A percentile compares a stretch with the other conserved stretches of the same genome.
Conservation (phyloP, 2,888 invertebrate species). For the Drosophila subquinaria region DNA sequence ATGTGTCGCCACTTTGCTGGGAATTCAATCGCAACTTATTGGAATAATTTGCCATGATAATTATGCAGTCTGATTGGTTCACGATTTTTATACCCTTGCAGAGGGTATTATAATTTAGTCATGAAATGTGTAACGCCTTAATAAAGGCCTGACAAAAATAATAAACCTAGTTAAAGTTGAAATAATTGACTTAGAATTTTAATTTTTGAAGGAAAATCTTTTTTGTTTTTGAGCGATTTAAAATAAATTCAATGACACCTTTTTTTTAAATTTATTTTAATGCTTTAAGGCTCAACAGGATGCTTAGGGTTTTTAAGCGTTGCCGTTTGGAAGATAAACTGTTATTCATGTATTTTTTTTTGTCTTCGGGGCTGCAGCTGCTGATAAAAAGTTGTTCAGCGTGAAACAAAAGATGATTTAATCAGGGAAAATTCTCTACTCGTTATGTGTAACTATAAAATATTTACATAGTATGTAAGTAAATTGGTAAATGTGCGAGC, state of each 20-base stretch:
- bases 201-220: no score
- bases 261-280: no score
- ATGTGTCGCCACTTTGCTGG: constrained; percentile 37
- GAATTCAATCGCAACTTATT: constrained; percentile 60
- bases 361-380: constrained; percentile 25
- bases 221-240: no score
- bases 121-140: neutral
- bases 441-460: constrained; percentile 60
- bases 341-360: constrained; percentile 2
- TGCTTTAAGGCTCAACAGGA: neutral
- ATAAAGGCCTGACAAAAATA: neutral
- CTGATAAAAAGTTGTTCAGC: constrained; percentile 40
- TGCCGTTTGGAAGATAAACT: neutral
- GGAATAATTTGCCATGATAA: constrained; percentile 56
- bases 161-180: no score
- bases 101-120: neutral
- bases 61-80: constrained; percentile 41
- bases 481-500: constrained; percentile 47
- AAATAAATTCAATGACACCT: no score
- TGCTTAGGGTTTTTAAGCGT: neutral
- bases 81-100: constrained; percentile 1
- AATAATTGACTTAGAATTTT: no score
- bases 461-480: constrained; percentile 35
- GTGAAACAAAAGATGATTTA: constrained; percentile 63
- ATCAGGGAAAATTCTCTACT: constrained; percentile 62